A percentile compares a stretch with the other conserved stretches of the same genome.
phyloP scores from a whole-genome alignment of 1,140 invertebrate genomes.

The Papilio xuthus region DNA sequence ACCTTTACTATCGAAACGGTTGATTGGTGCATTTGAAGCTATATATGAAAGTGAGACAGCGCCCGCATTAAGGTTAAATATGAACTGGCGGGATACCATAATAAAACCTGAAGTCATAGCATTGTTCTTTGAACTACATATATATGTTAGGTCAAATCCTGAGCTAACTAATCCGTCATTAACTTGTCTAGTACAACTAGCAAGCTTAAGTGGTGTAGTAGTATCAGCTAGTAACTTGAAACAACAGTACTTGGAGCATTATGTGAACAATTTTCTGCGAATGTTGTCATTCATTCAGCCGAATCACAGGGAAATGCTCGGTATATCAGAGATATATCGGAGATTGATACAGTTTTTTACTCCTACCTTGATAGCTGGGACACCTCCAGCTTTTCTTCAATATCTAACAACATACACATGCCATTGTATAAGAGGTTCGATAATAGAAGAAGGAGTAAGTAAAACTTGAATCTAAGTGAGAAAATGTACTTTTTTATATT shows the following conservation, averaged over 20 bases:
- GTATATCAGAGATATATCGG: conserved; percentile 85
- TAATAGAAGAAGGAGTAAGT: conserved; percentile 88
- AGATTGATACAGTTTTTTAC: conserved; percentile 86
- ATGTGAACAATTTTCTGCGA: conserved; percentile 87
- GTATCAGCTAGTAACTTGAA: conserved; percentile 83
- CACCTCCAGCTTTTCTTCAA: conserved; percentile 82
- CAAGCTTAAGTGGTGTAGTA: conserved; percentile 86
- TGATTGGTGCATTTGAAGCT: conserved; percentile 88
- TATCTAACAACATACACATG: conserved; percentile 89
- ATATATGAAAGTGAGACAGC: conserved; percentile 86
- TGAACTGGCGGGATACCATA: conserved; percentile 89
- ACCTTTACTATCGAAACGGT: conserved; percentile 84
- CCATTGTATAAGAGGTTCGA: conserved; percentile 87
- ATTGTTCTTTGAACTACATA: conserved; percentile 92
- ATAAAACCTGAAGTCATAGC: conserved; percentile 87
- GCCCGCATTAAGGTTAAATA: conserved; percentile 84
- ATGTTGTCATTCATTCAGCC: conserved; percentile 85
- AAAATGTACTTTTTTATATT: background rate
- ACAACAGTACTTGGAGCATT: conserved; percentile 87
- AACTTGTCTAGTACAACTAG: conserved; percentile 90
- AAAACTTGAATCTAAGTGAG: background rate
- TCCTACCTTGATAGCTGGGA: conserved; percentile 76
- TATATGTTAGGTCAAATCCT: conserved; percentile 89
- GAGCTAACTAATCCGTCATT: conserved; percentile 89
- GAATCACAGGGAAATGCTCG: conserved; percentile 84